Percentiles rank a stretch among this genome's conserved stretches.
Conservation (phyloP, 1,140 invertebrate species). For the Ceratosolen solmsi region DNA sequence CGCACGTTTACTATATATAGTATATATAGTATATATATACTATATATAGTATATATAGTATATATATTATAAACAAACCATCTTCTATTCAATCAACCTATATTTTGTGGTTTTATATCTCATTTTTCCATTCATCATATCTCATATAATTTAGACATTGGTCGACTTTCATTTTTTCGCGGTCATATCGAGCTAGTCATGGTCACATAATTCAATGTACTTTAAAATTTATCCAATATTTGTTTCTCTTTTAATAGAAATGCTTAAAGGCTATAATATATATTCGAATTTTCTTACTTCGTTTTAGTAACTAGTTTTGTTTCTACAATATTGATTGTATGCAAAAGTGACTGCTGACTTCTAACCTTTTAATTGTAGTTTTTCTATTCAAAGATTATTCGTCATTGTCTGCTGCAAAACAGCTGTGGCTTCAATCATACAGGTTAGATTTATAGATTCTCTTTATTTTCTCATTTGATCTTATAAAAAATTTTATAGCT, state of each 20-base stretch:
- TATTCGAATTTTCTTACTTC: slow-evolving; percentile 21
- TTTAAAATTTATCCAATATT: not conserved
- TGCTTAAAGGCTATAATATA: not conserved
- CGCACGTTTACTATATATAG: too few relatives aligned
- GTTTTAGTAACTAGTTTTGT: slow-evolving; percentile 1
- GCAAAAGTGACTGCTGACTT: not conserved
- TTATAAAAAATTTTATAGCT: too few relatives aligned
- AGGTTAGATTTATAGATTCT: slow-evolving; percentile 25
- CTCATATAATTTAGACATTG: not conserved
- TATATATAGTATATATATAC: too few relatives aligned
- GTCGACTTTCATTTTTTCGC: slow-evolving; percentile 1
- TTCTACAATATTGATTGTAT: too few relatives aligned
- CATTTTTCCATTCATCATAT: too few relatives aligned
- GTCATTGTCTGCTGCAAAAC: slow-evolving; percentile 52
- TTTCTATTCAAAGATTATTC: slow-evolving; percentile 59
- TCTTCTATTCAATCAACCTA: too few relatives aligned
- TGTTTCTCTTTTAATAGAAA: not conserved
- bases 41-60: too few relatives aligned
- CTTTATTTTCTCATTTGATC: too few relatives aligned
- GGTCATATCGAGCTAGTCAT: not conserved
- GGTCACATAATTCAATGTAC: not conserved
- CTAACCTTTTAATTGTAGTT: slow-evolving; percentile 30
- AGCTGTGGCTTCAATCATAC: slow-evolving; percentile 50
- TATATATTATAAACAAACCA: too few relatives aligned
- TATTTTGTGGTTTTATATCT: too few relatives aligned